These are phyloP conservation scores for Lophura nycthemera DNA, from an alignment of 2,113 vertebrate genomes.

Conservation along the genomic window DNA sequence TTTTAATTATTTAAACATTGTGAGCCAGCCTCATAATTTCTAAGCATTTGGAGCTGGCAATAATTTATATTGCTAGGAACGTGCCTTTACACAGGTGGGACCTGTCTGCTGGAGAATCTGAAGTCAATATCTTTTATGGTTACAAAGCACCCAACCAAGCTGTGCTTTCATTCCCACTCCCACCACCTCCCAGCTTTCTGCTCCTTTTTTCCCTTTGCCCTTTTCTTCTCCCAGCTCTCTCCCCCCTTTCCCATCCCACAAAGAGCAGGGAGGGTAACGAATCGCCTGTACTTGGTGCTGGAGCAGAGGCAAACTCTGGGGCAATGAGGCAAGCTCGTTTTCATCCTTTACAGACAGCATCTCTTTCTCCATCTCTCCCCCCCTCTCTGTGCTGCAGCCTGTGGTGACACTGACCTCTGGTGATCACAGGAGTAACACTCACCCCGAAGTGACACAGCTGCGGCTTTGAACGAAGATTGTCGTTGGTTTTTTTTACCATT, in stretches of 20 bases:
- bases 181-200: not conserved
- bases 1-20: not conserved
- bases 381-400: not conserved
- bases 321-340: not conserved
- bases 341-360: not conserved
- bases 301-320: not conserved
- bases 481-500: not conserved
- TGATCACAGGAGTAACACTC: conserved; percentile 54
- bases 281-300: not conserved
- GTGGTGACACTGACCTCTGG: conserved; percentile 74
- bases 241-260: not conserved
- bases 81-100: not conserved
- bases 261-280: not conserved
- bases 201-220: not conserved
- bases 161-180: conserved; percentile 21
- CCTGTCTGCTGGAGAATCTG: conserved; percentile 18
- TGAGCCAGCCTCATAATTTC: not conserved
- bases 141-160: not conserved
- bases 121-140: conserved; percentile 24
- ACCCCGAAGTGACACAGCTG: not conserved
- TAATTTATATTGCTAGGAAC: conserved; percentile 12
- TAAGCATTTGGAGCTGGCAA: not conserved
- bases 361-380: not conserved
- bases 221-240: not conserved
- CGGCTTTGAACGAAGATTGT: not conserved